Base-by-base conservation (phyloP, 2,113 vertebrate genomes). In the Desmodus rotundus region DNA sequence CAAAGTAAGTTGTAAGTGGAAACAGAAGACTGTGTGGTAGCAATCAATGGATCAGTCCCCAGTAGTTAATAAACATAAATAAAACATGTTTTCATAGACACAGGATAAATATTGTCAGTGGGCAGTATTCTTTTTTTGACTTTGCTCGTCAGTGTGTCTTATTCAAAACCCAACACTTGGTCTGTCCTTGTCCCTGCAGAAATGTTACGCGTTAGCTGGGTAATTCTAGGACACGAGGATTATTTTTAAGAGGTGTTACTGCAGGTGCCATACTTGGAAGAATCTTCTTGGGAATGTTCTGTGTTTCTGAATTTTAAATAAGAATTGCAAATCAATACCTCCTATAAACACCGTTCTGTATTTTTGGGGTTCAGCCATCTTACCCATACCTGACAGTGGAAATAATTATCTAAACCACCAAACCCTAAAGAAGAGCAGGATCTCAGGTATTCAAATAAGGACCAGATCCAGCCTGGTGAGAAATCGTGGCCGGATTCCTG, bases 371-470 rank as follows among this genome's bases (percentile, higher is more conserved):
- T 92, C 81, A n/a, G 20, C 43, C 33, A 73, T 78, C 50, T 95
- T 65, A 70, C 50, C 54, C 36, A 47, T 92, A 81, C 28, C 56
- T 94, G 28, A 68, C 45, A 87, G 65, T 89, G 83, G 89, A 97
- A 96, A 94, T 94, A 87, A 94, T 72, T 89, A 17, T 88, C 65
- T 95, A 76, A 93, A 78, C 54, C 56, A 78, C 52, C n/a, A 92
- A 90, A 96, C 26, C 22, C 65, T 19, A 70, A 68, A 87, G 77
- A 84, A 87, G 65, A 83, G 73, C 41, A 58, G 31, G 38, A 26
- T 83, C 61, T 97, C 93, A 88, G 84, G 95, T 96, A 90, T 96
- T 96, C 87, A 95, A 90, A 90, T 84, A 84, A 93, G 81, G 67
- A 50, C 47, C 72, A 94, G 77, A 93, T 89, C 17, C 17, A 88